Evolutionary conservation across 1,140 invertebrate species (phyloP).

Genomic region (Lucilia sericata): DNA sequence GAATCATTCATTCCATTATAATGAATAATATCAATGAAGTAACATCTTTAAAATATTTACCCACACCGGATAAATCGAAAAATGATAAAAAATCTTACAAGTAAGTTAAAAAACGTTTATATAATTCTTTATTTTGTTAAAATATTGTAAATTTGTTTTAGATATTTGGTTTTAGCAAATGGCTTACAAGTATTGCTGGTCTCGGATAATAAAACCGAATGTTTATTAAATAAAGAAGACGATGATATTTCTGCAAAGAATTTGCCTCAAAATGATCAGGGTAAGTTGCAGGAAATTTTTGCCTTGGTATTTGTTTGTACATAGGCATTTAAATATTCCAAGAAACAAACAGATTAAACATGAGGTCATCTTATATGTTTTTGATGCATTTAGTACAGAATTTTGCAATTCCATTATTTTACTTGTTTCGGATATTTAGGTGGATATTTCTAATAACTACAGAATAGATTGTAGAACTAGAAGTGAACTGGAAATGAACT

Average conservation of each 20-base stretch:
- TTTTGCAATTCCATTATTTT: too few relatives aligned
- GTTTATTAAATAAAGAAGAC: constrained; percentile 58
- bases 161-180: constrained; percentile 76
- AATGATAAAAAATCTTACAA: constrained; percentile 74
- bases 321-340: too few relatives aligned
- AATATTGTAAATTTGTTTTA: constrained; percentile 56
- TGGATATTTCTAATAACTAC: too few relatives aligned
- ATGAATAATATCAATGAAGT: not conserved
- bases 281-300: constrained; percentile 33
- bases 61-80: constrained; percentile 71
- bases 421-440: too few relatives aligned
- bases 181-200: constrained; percentile 77
- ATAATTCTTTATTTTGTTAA: not conserved
- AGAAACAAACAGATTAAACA: too few relatives aligned
- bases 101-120: constrained; percentile 53
- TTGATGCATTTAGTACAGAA: too few relatives aligned
- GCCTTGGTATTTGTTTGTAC: too few relatives aligned
- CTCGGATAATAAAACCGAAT: constrained; percentile 69
- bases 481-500: too few relatives aligned
- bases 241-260: constrained; percentile 55
- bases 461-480: too few relatives aligned
- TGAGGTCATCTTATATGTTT: too few relatives aligned
- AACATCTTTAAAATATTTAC: constrained; percentile 55
- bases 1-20: not conserved
- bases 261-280: constrained; percentile 53